Base-by-base conservation (phyloP, 2,888 invertebrate species). In the Andrena chrysosceles region DNA sequence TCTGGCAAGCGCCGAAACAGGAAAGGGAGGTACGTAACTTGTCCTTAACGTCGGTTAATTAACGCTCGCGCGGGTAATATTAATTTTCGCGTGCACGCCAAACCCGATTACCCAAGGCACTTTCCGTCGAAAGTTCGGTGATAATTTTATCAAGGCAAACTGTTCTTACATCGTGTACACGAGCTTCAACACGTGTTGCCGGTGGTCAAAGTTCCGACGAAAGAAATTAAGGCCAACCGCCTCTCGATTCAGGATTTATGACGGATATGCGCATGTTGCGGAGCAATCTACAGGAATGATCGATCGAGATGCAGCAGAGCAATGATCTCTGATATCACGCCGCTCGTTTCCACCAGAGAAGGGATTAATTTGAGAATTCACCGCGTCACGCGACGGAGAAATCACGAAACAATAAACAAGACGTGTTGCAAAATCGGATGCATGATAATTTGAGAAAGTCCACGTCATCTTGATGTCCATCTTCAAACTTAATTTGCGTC, bases 41-140 rank as follows among this genome's bases (percentile, higher is more conserved):
- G 59, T 77, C 35, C 20, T 62, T 66, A 48, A 68, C 42, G 29
- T 10, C 33, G 42, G 59, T 78, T 78, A 80, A 80, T 80, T 70
- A 66, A 35, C 23, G 16, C 29, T 35, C 35, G 16, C n/a, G 16
- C 16, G 13, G 78, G 69, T 66, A 52, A 60, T 16, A 66, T 80
- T 64, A 48, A 52, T 42, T 70, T 70, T 35, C 29, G 4, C 8
- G 23, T 29, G 66, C 10, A 33, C 29, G 8, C 35, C 49, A 31
- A 2, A 64, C 16, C 0, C 23, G 33, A 13, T 54, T 62, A 29
- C n/a, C n/a, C 10, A 56, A 71, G 16, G 35, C 29, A 20, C 33
- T 48, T 76, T 48, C 6, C 56, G 52, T 56, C 49, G 48, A 20
- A 29, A n/a, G 31, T 49, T 56, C 26, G n/a, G 31, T 10, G 62